These are phyloP conservation scores for Drosophila trichaetosa DNA, from an alignment of 2,888 invertebrate species.

Conservation along the genomic window DNA sequence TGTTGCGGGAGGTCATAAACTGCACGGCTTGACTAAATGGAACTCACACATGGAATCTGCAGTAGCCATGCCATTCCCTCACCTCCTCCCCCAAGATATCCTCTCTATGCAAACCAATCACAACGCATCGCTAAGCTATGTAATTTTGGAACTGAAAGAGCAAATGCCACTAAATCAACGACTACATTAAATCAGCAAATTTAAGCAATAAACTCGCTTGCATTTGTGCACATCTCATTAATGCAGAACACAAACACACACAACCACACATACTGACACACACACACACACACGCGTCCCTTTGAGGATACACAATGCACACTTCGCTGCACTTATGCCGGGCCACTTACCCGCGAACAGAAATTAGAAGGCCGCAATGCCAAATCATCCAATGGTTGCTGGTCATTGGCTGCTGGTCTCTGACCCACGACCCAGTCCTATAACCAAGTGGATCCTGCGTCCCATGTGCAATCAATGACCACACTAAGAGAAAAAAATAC, in stretches of 20 bases:
- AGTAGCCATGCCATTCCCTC: neutral
- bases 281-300: slow-evolving; percentile 1
- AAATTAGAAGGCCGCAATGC: slow-evolving; percentile 43
- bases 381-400: slow-evolving; percentile 23
- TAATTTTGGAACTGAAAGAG: slow-evolving; percentile 15
- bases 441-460: slow-evolving; percentile 11
- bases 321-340: slow-evolving; percentile 65
- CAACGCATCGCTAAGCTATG: slow-evolving; percentile 37
- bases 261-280: slow-evolving; percentile 18
- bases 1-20: slow-evolving; percentile 53
- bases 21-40: slow-evolving; percentile 19
- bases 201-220: slow-evolving; percentile 57
- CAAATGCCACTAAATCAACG: slow-evolving; percentile 5
- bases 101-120: neutral
- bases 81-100: neutral
- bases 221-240: slow-evolving; percentile 62
- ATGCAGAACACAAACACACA: slow-evolving; percentile 28
- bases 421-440: slow-evolving; percentile 2
- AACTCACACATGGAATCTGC: neutral
- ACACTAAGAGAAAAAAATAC: neutral
- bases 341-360: slow-evolving; percentile 54
- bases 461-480: neutral
- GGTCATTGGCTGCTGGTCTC: slow-evolving; percentile 16
- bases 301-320: slow-evolving; percentile 34
- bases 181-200: slow-evolving; percentile 35